A percentile compares a stretch with the other conserved stretches of the same genome.
Conservation (phyloP, 2,888 invertebrate species). For the Mesorhabditis belari region DNA sequence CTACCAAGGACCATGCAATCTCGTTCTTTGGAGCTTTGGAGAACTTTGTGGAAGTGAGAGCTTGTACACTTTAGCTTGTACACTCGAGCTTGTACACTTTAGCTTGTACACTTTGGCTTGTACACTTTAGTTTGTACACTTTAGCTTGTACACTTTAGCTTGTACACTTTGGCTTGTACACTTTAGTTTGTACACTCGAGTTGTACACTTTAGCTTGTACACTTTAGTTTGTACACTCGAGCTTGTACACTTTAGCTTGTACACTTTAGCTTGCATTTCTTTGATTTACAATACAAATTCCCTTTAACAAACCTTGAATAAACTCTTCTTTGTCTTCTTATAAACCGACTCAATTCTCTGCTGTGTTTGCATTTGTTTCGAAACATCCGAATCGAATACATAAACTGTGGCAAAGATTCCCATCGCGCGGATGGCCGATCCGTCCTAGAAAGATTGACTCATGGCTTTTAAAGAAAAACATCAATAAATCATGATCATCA, state of each 20-base stretch:
- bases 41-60: no score
- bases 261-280: neutral
- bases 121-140: no score
- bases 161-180: no score
- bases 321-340: conserved; percentile 40
- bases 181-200: no score
- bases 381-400: conserved; percentile 47
- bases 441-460: conserved; percentile 26
- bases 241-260: neutral
- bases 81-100: no score
- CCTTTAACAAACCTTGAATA: conserved; percentile 25
- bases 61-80: no score
- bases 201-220: no score
- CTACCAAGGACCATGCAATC: no score
- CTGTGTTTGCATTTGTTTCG: conserved; percentile 47
- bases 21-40: no score
- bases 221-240: no score
- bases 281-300: neutral
- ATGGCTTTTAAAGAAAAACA: neutral
- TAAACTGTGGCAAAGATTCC: conserved; percentile 51
- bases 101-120: no score
- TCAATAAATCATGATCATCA: neutral
- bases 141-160: no score
- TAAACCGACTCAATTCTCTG: conserved; percentile 43
- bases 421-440: conserved; percentile 36